Conservation (phyloP, 1,140 invertebrate genomes). For the Alviniconcha marisindica region DNA sequence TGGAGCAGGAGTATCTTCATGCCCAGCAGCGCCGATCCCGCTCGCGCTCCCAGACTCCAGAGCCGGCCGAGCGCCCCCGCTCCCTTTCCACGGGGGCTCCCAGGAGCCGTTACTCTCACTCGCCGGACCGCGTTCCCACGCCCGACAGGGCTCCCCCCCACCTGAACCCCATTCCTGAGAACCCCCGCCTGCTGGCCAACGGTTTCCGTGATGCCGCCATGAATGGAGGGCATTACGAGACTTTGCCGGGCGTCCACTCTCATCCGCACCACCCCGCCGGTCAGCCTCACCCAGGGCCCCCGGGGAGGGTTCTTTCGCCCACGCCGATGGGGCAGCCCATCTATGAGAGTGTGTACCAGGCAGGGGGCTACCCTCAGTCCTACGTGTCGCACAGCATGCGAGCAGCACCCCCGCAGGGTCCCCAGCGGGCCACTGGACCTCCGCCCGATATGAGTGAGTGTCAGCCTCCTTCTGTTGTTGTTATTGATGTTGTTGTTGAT, state of each 20-base stretch:
- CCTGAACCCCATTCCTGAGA: slow-evolving; percentile 69
- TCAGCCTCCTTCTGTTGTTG: background rate
- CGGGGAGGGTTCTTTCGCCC: slow-evolving; percentile 42
- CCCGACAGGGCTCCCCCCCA: slow-evolving; percentile 43
- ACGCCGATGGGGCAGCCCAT: slow-evolving; percentile 48
- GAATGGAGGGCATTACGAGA: slow-evolving; percentile 45
- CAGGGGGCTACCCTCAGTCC: slow-evolving; percentile 39
- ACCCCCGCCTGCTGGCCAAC: slow-evolving; percentile 60
- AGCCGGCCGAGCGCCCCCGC: slow-evolving; percentile 51
- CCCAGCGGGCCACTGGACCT: slow-evolving; percentile 60
- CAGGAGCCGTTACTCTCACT: slow-evolving; percentile 45
- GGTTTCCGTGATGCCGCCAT: slow-evolving; percentile 48
- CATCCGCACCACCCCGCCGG: slow-evolving; percentile 33
- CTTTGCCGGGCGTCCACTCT: slow-evolving; percentile 26
- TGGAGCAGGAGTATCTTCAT: slow-evolving; percentile 38
- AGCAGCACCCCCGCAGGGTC: slow-evolving; percentile 52
- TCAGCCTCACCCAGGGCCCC: slow-evolving; percentile 39
- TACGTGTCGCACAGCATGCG: slow-evolving; percentile 64
- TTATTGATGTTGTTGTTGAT: background rate
- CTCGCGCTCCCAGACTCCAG: slow-evolving; percentile 66
- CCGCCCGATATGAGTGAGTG: slow-evolving; percentile 52
- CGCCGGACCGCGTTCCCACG: slow-evolving; percentile 60
- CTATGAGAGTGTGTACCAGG: slow-evolving; percentile 45
- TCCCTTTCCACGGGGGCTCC: slow-evolving; percentile 46
- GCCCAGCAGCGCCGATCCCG: slow-evolving; percentile 23